A percentile compares a stretch with the other conserved stretches of the same genome.
Evolutionary conservation across 2,888 invertebrate species (phyloP).

Genomic region (Eledone cirrhosa): DNA sequence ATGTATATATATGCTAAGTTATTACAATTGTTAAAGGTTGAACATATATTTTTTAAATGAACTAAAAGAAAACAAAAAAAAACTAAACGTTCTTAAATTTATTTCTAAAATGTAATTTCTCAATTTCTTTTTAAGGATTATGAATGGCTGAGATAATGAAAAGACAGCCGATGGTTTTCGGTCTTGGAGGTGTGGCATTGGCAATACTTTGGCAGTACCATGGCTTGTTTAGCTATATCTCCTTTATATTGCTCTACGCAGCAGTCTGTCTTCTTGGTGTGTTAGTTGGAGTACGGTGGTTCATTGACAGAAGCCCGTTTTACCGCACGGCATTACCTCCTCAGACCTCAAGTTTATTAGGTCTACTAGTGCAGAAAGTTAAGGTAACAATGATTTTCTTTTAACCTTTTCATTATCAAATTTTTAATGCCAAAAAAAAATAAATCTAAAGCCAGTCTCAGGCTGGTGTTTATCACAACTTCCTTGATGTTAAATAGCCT

Average conservation of each 20-base stretch:
- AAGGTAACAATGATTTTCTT: slow-evolving; percentile 43
- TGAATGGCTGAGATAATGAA: too few species aligned
- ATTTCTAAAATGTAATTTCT: too few species aligned
- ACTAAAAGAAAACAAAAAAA: too few species aligned
- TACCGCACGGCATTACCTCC: slow-evolving; percentile 43
- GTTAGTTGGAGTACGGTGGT: slow-evolving; percentile 51
- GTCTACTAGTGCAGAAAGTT: slow-evolving; percentile 48
- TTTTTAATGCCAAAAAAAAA: too few species aligned
- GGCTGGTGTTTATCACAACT: too few species aligned
- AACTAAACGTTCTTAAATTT: too few species aligned
- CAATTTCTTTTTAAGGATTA: too few species aligned
- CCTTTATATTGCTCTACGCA: slow-evolving; percentile 39
- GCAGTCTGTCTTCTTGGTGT: slow-evolving; percentile 42
- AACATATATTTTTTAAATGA: too few species aligned
- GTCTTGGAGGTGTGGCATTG: slow-evolving; percentile 36
- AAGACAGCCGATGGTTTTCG: slow-evolving; percentile 3
- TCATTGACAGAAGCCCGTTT: slow-evolving; percentile 49
- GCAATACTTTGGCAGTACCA: slow-evolving; percentile 40
- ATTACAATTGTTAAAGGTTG: too few species aligned
- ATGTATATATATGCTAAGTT: too few species aligned
- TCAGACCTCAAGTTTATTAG: slow-evolving; percentile 36
- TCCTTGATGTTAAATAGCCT: too few species aligned
- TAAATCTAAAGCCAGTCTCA: too few species aligned
- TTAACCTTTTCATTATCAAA: slow-evolving; percentile 10
- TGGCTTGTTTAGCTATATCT: slow-evolving; percentile 37